phyloP scores from a whole-genome alignment of 2,888 invertebrate species.

The Barypeithes pellucidus region DNA sequence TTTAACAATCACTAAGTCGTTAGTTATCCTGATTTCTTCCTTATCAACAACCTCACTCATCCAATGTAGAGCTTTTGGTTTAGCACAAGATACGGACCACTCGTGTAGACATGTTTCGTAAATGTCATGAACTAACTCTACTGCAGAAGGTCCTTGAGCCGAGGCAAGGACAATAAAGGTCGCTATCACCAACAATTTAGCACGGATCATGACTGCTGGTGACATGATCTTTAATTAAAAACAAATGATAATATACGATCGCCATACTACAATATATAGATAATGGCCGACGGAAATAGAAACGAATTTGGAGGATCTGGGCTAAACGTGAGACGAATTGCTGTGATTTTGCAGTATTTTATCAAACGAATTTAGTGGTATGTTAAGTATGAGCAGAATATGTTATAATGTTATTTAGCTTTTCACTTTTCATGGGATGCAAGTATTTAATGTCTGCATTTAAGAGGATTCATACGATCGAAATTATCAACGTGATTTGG shows the following conservation, averaged over 20 bases:
- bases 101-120: slow-evolving; percentile 80
- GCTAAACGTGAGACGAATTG: slow-evolving; percentile 66
- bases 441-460: background rate
- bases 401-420: slow-evolving; percentile 2
- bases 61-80: slow-evolving; percentile 85
- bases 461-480: no score
- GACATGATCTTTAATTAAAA: slow-evolving; percentile 36
- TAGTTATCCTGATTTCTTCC: slow-evolving; percentile 82
- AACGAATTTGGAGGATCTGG: slow-evolving; percentile 67
- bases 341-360: slow-evolving; percentile 32
- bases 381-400: slow-evolving; percentile 38
- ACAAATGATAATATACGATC: slow-evolving; percentile 53
- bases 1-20: slow-evolving; percentile 82
- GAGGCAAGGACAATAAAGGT: slow-evolving; percentile 55
- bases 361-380: slow-evolving; percentile 34
- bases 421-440: slow-evolving; percentile 31
- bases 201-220: slow-evolving; percentile 39
- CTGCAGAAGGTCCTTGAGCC: slow-evolving; percentile 72
- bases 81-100: slow-evolving; percentile 82
- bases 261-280: slow-evolving; percentile 52
- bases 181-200: slow-evolving; percentile 47
- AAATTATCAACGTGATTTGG: no score
- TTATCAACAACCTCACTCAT: slow-evolving; percentile 79
- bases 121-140: slow-evolving; percentile 78
- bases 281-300: slow-evolving; percentile 67